Base-by-base conservation (phyloP, 2,888 invertebrate species). In the Agrochola circellaris region DNA sequence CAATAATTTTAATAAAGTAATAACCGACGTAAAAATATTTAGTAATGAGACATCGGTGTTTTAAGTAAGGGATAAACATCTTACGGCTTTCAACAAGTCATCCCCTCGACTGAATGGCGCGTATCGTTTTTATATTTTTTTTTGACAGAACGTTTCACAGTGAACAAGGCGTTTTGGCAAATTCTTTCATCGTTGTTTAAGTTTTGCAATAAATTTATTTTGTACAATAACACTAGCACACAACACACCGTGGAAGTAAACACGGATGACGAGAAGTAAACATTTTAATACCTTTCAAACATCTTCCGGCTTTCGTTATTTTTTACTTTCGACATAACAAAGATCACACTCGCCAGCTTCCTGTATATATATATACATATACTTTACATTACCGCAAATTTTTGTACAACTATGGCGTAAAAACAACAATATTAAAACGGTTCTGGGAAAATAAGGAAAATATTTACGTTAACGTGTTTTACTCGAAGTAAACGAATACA, bases 271-370 rank as follows among this genome's bases (percentile, higher is more conserved):
- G 77, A 62, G n/a, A 70, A 26, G 81, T 83, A 85, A 86, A 86
- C 79, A 86, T 75, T 81, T 84, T 76, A 79, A 85, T 69, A 75
- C 75, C 81, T 77, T 82, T 76, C 73, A 80, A 82, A 72, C 72
- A 72, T 74, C 7, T 77, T 65, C 74, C 26, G 38, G 23, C 61
- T 71, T 74, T 75, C 75, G 54, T 80, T 77, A 66, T 75, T 85
- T 88, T 88, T 84, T 80, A 73, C 60, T 81, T 84, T 83, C 74
- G 45, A 79, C 77, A 78, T 84, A 79, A 87, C 84, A 83, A 87
- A 87, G 73, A 79, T 72, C 61, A 87, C 62, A 77, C 73, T 73
- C 71, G 62, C 45, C 0, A 38, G 71, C 74, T 85, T 81, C 76
- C 76, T 79, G 76, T n/a, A n/a, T n/a, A n/a, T n/a, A n/a, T n/a